These are phyloP conservation scores for Cybosia mesomella DNA, from an alignment of 2,888 invertebrate genomes.

Conservation along the genomic window DNA sequence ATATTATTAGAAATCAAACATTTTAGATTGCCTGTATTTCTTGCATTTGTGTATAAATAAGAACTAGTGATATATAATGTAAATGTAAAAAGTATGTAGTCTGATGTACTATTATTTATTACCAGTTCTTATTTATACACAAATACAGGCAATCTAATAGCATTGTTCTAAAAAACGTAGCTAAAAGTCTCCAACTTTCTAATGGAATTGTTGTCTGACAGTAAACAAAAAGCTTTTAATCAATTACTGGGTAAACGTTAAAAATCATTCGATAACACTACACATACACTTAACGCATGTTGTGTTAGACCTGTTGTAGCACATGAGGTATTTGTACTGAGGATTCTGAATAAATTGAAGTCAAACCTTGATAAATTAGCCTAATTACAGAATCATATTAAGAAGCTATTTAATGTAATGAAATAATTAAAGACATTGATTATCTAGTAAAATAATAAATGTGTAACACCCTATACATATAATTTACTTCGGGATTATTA, in stretches of 20 bases:
- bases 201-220: slow-evolving; percentile 28
- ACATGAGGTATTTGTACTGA: neutral
- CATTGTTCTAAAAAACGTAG: neutral
- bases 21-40: no score
- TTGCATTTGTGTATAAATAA: no score
- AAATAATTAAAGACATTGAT: no score
- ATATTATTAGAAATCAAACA: no score
- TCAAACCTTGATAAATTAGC: neutral
- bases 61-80: no score
- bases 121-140: neutral
- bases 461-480: no score
- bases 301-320: neutral
- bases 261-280: slow-evolving; percentile 28
- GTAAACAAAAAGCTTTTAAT: slow-evolving; percentile 30
- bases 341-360: neutral
- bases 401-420: neutral
- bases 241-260: slow-evolving; percentile 30
- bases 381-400: neutral
- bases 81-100: no score
- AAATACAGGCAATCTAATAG: neutral
- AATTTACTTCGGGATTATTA: no score
- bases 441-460: neutral
- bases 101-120: no score
- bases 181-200: neutral
- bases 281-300: slow-evolving; percentile 9